Conservation (phyloP, 2,888 invertebrate species). For the Petrolisthes cinctipes region DNA sequence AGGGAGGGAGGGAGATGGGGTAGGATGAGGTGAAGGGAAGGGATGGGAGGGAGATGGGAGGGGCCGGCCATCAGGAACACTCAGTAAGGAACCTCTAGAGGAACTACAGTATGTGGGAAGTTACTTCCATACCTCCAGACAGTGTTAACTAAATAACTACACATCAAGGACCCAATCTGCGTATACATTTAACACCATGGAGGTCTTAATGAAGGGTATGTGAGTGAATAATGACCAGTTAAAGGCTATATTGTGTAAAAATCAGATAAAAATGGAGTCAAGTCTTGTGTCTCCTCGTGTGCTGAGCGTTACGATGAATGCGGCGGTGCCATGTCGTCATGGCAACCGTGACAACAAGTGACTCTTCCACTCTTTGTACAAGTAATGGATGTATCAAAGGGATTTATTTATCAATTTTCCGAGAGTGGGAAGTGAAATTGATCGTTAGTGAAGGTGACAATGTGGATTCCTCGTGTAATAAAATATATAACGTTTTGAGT, state of each 20-base stretch:
- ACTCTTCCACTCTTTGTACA: background rate
- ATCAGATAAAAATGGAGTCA: background rate
- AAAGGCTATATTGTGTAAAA: background rate
- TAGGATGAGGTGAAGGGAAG: background rate
- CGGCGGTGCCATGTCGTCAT: conserved; percentile 44
- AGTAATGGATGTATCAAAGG: no score
- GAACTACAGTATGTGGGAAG: conserved; percentile 29
- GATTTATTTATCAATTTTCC: no score
- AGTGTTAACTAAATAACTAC: conserved; percentile 22
- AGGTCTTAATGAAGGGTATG: conserved; percentile 41
- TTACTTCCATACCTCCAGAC: background rate
- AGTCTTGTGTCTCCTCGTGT: conserved; percentile 6
- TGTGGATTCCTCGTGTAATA: background rate
- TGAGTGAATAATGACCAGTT: background rate
- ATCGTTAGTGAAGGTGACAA: no score
- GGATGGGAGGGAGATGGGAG: background rate
- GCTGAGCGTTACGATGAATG: conserved; percentile 35
- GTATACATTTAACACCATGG: conserved; percentile 10
- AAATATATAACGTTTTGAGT: background rate
- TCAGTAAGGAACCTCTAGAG: conserved; percentile 27
- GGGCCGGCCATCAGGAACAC: conserved; percentile 6
- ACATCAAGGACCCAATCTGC: background rate
- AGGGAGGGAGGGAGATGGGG: background rate
- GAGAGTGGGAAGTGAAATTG: no score
- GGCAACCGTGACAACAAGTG: conserved; percentile 39